Conservation (phyloP, 2,888 invertebrate genomes). For the Metalampra italica region DNA sequence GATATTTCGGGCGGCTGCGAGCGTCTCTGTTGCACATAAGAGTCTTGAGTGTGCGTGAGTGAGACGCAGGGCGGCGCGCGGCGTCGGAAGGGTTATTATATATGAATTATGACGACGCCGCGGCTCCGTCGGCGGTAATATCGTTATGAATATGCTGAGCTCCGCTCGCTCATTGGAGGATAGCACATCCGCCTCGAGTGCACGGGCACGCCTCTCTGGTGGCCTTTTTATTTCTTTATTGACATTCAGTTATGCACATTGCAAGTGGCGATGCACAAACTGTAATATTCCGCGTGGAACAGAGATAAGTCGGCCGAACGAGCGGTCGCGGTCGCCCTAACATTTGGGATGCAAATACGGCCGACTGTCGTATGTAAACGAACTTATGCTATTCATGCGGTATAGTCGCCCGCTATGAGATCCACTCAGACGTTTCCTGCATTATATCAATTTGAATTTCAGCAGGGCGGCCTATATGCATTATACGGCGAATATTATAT, state of each 20-base stretch:
- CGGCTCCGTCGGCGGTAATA: constrained; percentile 74
- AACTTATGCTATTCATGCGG: constrained; percentile 75
- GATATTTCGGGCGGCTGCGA: constrained; percentile 54
- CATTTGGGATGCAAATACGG: constrained; percentile 77
- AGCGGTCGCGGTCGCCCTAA: constrained; percentile 62
- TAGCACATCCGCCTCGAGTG: constrained; percentile 69
- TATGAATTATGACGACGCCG: constrained; percentile 79
- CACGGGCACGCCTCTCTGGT: constrained; percentile 75
- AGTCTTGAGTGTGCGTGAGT: constrained; percentile 38
- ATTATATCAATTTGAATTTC: constrained; percentile 78
- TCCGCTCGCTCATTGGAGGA: constrained; percentile 73
- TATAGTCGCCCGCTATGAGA: constrained; percentile 72
- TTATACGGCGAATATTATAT: background rate
- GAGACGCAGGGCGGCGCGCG: constrained; percentile 62
- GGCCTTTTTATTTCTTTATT: constrained; percentile 75
- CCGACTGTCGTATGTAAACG: constrained; percentile 76
- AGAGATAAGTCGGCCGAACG: constrained; percentile 66
- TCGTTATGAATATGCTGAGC: constrained; percentile 77
- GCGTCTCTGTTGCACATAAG: constrained; percentile 59
- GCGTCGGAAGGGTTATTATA: constrained; percentile 76
- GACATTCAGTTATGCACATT: constrained; percentile 77
- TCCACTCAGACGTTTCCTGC: constrained; percentile 78
- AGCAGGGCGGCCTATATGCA: constrained; percentile 34
- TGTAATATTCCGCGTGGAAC: constrained; percentile 73
- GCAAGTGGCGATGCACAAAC: constrained; percentile 73